Base-by-base conservation (phyloP, 2,113 vertebrate species). In the Periophthalmodon schlosseri region DNA sequence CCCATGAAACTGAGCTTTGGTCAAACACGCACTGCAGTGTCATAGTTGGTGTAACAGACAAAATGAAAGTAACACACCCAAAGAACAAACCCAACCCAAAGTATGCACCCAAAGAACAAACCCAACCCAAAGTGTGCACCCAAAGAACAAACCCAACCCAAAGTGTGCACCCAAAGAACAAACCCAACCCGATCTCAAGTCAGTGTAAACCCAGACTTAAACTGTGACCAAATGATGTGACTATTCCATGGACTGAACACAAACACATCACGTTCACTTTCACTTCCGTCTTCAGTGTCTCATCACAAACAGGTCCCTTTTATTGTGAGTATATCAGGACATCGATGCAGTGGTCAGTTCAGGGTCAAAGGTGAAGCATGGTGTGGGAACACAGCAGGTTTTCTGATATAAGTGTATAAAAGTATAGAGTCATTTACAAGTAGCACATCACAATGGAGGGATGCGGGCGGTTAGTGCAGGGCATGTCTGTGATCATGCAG, bases 401-500 rank as follows among this genome's bases (percentile, higher is more conserved):
- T 44, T 44, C 9, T 10, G 9, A 57, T 21, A 23, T 9, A 28
- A n/a, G n/a, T 56, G n/a, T n/a, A n/a, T n/a, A n/a, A n/a, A 21
- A 9, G n/a, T 57, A 23, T 20, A 57, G 36, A 44, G 39, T 44
- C 8, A 71, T 61, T 75, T 60, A 58, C 46, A 67, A 28, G 60
- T 74, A 72, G 4, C 73, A 76, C 0, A 36, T 36, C 64, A 74
- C 0, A 61, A 81, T 72, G 77, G 47, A 20, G 44, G 44, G 14
- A 85, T 66, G 63, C 74, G 23, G 46, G 56, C 11, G 15, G 86
- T 90, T 85, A 90, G 85, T 82, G 58, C 34, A 9, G 64, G 74
- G 50, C 1, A 73, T 36, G 60, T 86, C 24, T 0, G n/a, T 57
- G 84, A 70, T 68, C 88, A 83, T 91, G 87, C 90, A 77, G 36